Evolutionary conservation across 2,113 vertebrate species (phyloP), one percentile per base, ranked within the genome.

Genomic region (Tetrao urogallus): DNA sequence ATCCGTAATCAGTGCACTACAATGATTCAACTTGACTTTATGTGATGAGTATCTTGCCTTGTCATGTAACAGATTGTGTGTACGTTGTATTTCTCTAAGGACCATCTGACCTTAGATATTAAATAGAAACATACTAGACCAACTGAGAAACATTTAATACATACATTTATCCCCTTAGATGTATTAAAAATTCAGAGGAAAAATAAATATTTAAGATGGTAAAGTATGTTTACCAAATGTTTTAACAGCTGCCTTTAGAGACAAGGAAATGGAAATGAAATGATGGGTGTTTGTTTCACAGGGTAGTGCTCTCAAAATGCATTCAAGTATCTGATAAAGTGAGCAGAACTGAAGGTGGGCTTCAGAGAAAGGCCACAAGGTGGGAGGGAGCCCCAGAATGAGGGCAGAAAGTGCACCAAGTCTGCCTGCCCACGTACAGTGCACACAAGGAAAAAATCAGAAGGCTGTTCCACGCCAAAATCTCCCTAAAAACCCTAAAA

Each of bases 171-270:
- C 95, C 96, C 94, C 96, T 97, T 97, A 94, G 95, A 97, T 97
- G 94, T 97, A 97, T 98, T 96, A 97, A 97, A 98, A 98, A 98
- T 98, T 98, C 97, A 98, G 97, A 98, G 97, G 97, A 98, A 97
- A 98, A 98, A 97, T 97, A 98, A 98, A 97, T 98, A 98, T 98
- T 98, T 98, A 97, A 98, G 97, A 97, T 97, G 95, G 97, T 97
- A 97, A 98, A 98, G 97, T 98, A 98, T 98, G 97, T 96, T 96
- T 97, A 97, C 97, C 97, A 98, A 98, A 98, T 98, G 97, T 97
- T 97, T 97, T 95, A 97, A 96, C 96, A 97, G 96, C 97, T 97
- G 97, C 94, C 94, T 96, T 96, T 96, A 94, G 95, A 94, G 96
- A 97, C 95, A 97, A 97, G 93, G 97, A 97, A 93, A 97, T 94